A percentile compares a stretch with the other conserved stretches of the same genome.
These are phyloP conservation scores for Brotula barbata DNA, from an alignment of 2,797 vertebrate genomes.

Conservation along the genomic window DNA sequence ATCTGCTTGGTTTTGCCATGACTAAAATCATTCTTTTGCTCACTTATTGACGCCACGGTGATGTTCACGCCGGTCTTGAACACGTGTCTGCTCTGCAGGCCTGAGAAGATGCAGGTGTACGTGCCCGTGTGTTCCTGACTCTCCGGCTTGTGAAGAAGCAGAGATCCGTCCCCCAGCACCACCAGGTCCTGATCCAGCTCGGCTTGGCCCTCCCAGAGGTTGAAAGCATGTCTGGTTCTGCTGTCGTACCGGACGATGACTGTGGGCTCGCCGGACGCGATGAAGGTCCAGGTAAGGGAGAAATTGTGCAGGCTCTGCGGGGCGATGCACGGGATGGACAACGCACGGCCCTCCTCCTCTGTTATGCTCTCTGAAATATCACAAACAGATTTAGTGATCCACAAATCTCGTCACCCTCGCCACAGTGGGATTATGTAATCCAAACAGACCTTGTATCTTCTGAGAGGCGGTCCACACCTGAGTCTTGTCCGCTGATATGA, in stretches of 20 bases:
- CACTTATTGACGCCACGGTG: slow-evolving; percentile 69
- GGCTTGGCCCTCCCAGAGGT: slow-evolving; percentile 73
- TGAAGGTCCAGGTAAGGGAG: slow-evolving; percentile 78
- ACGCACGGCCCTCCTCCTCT: slow-evolving; percentile 59
- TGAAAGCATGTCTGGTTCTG: slow-evolving; percentile 60
- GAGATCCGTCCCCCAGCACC: slow-evolving; percentile 73
- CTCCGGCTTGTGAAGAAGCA: slow-evolving; percentile 69
- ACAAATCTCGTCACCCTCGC: background rate
- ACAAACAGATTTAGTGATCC: background rate
- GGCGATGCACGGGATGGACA: slow-evolving; percentile 74
- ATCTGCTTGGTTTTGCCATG: background rate
- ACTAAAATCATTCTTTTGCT: slow-evolving; percentile 28
- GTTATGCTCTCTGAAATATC: slow-evolving; percentile 53
- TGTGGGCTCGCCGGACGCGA: slow-evolving; percentile 50
- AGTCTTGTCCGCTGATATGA: slow-evolving; percentile 73
- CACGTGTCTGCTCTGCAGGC: slow-evolving; percentile 68
- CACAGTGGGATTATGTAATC: background rate
- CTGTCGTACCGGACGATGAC: slow-evolving; percentile 77
- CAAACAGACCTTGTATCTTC: slow-evolving; percentile 74
- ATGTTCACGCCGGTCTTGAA: slow-evolving; percentile 75
- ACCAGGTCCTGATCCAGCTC: slow-evolving; percentile 70
- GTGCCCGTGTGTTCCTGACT: slow-evolving; percentile 69
- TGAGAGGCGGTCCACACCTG: slow-evolving; percentile 79
- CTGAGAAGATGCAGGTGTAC: slow-evolving; percentile 75
- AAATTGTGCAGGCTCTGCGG: slow-evolving; percentile 74